phyloP scores from a whole-genome alignment of 2,113 vertebrate species.

The Hypomesus transpacificus region DNA sequence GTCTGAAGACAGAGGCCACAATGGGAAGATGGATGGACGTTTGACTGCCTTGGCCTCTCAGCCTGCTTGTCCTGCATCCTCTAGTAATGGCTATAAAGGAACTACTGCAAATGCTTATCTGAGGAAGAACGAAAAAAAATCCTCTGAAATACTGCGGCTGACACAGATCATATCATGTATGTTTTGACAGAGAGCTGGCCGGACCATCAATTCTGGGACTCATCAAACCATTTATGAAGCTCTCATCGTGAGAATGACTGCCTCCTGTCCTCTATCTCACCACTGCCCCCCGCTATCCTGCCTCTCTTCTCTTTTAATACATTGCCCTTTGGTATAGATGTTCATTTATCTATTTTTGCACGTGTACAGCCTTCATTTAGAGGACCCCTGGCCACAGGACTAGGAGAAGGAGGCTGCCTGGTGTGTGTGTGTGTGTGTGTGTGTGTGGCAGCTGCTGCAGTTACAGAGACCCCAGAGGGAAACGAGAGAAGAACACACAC shows the following conservation, averaged over 20 bases:
- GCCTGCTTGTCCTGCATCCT: slow-evolving; percentile 37
- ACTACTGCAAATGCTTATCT: slow-evolving; percentile 32
- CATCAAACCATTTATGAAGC: slow-evolving; percentile 55
- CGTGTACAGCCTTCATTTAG: slow-evolving; percentile 68
- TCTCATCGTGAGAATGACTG: slow-evolving; percentile 46
- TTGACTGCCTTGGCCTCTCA: slow-evolving; percentile 42
- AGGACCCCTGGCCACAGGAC: slow-evolving; percentile 58
- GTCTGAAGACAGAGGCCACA: slow-evolving; percentile 49
- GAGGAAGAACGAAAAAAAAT: slow-evolving; percentile 27
- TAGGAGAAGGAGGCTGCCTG: slow-evolving; percentile 53
- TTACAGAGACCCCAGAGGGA: slow-evolving; percentile 70
- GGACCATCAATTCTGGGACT: slow-evolving; percentile 48
- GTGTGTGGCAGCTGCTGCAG: slow-evolving; percentile 77
- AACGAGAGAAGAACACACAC: slow-evolving; percentile 74
- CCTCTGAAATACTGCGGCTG: slow-evolving; percentile 17
- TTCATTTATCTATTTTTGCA: slow-evolving; percentile 69
- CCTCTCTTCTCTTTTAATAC: slow-evolving; percentile 49
- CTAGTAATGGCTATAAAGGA: slow-evolving; percentile 35
- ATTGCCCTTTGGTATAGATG: slow-evolving; percentile 64
- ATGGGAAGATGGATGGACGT: slow-evolving; percentile 64
- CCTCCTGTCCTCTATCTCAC: slow-evolving; percentile 36
- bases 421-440: slow-evolving; percentile 64
- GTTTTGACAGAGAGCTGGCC: slow-evolving; percentile 25
- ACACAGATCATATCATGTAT: slow-evolving; percentile 25
- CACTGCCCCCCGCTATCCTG: slow-evolving; percentile 42